Evolutionary conservation across 2,888 invertebrate species (phyloP).

Genomic region (Phorcus lineatus): DNA sequence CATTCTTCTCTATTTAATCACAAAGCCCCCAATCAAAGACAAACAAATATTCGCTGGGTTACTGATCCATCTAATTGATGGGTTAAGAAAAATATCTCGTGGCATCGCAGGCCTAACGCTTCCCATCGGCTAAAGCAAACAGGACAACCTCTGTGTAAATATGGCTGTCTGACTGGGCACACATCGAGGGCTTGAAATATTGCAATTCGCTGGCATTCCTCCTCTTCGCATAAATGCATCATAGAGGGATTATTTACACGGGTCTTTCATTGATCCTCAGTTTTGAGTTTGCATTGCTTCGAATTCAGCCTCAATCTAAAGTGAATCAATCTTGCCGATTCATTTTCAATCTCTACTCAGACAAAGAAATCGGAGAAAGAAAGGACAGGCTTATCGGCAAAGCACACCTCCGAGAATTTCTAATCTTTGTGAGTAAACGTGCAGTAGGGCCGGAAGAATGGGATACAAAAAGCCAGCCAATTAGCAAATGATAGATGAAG

Average conservation of each 20-base stretch:
- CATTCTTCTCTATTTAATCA: slow-evolving; percentile 24
- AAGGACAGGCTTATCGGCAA: slow-evolving; percentile 20
- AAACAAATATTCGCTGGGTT: slow-evolving; percentile 20
- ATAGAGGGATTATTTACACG: slow-evolving; percentile 8
- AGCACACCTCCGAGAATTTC: slow-evolving; percentile 24
- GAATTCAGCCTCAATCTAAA: slow-evolving; percentile 3
- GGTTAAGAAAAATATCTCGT: background rate
- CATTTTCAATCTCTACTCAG: slow-evolving; percentile 24
- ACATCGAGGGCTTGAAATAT: slow-evolving; percentile 21
- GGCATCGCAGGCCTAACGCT: background rate
- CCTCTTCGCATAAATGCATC: slow-evolving; percentile 10
- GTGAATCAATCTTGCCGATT: slow-evolving; percentile 23
- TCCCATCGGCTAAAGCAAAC: background rate
- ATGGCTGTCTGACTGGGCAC: slow-evolving; percentile 3
- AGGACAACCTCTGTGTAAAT: background rate
- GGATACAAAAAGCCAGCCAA: slow-evolving; percentile 23
- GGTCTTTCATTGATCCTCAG: background rate
- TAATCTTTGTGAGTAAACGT: slow-evolving; percentile 18
- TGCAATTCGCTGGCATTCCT: slow-evolving; percentile 17
- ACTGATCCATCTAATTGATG: slow-evolving; percentile 25
- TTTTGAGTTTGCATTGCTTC: slow-evolving; percentile 14
- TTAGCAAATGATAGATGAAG: slow-evolving; percentile 19
- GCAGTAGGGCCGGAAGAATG: background rate
- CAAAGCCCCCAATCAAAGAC: slow-evolving; percentile 21
- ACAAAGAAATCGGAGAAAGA: slow-evolving; percentile 23